Percentiles rank a stretch among this genome's conserved stretches.
Conservation (phyloP, 2,797 vertebrate species). For the Pseudochirops cupreus region DNA sequence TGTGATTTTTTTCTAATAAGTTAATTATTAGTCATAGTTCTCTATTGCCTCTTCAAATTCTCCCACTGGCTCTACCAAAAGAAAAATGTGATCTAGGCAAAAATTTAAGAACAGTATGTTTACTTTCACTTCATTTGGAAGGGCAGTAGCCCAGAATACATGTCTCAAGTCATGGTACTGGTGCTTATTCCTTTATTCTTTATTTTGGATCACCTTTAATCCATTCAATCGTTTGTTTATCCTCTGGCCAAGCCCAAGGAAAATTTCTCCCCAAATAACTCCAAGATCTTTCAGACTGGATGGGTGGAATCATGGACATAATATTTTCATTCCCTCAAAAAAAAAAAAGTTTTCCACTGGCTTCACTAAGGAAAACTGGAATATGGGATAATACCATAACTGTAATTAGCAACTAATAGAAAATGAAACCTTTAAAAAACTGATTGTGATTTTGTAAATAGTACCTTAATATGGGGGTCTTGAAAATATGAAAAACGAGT, state of each 20-base stretch:
- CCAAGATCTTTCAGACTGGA: background rate
- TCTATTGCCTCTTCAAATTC: background rate
- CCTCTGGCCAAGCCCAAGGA: background rate
- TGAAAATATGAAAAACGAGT: background rate
- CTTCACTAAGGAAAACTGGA: background rate
- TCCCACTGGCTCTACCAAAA: background rate
- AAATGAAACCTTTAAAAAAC: background rate
- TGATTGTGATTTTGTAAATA: background rate
- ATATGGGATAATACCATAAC: background rate
- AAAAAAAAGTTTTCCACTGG: background rate
- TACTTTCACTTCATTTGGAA: background rate
- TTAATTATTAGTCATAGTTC: background rate
- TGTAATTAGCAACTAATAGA: background rate
- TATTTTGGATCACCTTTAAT: background rate
- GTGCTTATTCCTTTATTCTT: background rate
- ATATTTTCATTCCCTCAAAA: background rate
- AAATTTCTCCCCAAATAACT: background rate
- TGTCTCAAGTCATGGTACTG: background rate
- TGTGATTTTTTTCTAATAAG: background rate
- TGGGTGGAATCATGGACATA: background rate
- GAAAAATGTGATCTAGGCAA: background rate
- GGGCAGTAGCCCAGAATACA: background rate
- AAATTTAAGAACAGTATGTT: background rate
- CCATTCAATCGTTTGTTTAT: background rate
- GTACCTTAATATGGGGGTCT: background rate